Evolutionary conservation across 2,888 invertebrate genomes (phyloP), one percentile per base, ranked within the genome.

Genomic region (Aelia acuminata): DNA sequence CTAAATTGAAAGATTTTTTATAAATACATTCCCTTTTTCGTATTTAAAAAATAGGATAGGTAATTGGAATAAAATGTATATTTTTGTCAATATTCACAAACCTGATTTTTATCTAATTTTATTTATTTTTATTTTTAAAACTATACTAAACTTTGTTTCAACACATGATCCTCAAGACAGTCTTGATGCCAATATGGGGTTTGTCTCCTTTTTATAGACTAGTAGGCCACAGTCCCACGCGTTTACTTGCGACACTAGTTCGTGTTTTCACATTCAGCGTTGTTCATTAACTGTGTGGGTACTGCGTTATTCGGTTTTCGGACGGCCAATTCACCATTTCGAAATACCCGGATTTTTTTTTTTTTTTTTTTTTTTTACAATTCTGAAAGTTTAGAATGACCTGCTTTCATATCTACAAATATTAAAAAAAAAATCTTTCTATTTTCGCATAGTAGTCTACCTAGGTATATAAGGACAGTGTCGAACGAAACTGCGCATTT

Each of bases 201-300:
- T 63, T 63, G 31, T 63, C 18, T 3, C 43, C 4, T n/a, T n/a
- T 39, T 35, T 80, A 80, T 80, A 43, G 43, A 43, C 22, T n/a
- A 43, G 43, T 80, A 80, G 80, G 43, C 5, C 22, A 43, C 22
- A 13, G 43, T 80, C 80, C 80, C 80, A 80, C 80, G 80, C 80
- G 43, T 22, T n/a, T 13, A 3, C 39, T 80, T 80, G 80, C 43
- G 80, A 80, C 80, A 80, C 80, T 0, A 80, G 43, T 11, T 43
- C 0, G 15, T 80, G 22, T 80, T n/a, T 80, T 80, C 80, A 43
- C 39, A 18, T 80, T 75, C 75, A 35, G 22, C 75, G 39, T 39
- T 20, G 18, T 75, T 80, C 80, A 43, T 80, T 43, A 80, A 80
- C 43, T n/a, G 80, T 43, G 80, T 80, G 80, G 80, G 80, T 80